Percentiles rank a stretch among this genome's conserved stretches.
phyloP scores from a whole-genome alignment of 2,888 invertebrate genomes.

The Spialia ferax region DNA sequence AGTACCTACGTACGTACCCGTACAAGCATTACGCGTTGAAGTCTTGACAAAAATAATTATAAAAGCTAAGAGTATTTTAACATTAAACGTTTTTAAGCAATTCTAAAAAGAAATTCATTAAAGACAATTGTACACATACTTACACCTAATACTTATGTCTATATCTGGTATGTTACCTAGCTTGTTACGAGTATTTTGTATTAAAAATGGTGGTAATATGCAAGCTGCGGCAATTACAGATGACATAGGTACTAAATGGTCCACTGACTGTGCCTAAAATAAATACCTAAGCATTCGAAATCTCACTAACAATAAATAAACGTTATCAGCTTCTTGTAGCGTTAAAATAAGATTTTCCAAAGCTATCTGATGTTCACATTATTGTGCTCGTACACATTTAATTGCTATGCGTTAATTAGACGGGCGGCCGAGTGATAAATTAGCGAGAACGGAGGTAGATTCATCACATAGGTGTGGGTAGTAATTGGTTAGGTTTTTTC shows the following conservation, averaged over 20 bases:
- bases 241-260: not conserved
- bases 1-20: too few species aligned
- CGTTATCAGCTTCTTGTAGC: constrained; percentile 20
- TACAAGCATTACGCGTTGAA: too few species aligned
- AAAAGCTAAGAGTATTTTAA: too few species aligned
- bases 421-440: constrained; percentile 25
- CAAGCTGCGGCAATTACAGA: too few species aligned
- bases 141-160: too few species aligned
- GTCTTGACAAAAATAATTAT: too few species aligned
- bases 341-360: constrained; percentile 22
- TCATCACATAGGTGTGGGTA: constrained; percentile 2
- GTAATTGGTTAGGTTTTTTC: constrained; percentile 8
- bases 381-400: constrained; percentile 25
- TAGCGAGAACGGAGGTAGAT: constrained; percentile 27
- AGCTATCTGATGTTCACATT: constrained; percentile 36
- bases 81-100: too few species aligned
- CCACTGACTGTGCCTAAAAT: not conserved
- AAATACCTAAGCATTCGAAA: not conserved
- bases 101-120: too few species aligned
- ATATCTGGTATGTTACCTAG: too few species aligned
- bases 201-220: too few species aligned
- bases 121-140: too few species aligned
- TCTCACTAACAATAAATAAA: constrained; percentile 22
- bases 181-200: too few species aligned
- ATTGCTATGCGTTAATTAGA: constrained; percentile 36